These are phyloP conservation scores for Tragulus kanchil DNA, from an alignment of 2,113 vertebrate species.

Conservation along the genomic window DNA sequence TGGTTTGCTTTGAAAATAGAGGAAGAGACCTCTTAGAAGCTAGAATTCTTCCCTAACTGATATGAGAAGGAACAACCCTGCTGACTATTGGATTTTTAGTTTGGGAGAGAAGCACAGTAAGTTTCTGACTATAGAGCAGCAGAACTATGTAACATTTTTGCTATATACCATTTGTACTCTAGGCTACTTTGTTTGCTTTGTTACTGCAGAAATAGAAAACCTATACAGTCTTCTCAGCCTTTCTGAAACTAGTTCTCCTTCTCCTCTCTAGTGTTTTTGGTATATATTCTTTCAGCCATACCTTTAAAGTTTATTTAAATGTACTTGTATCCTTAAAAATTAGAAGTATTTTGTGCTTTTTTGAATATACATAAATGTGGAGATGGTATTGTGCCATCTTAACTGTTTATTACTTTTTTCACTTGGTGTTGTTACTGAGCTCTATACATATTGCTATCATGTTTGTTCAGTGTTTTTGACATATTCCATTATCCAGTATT, in stretches of 20 bases:
- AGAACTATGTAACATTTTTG: neutral
- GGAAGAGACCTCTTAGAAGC: neutral
- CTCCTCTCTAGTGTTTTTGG: neutral
- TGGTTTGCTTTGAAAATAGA: neutral
- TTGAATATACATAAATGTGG: neutral
- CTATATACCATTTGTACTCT: too few relatives aligned
- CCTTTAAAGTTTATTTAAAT: neutral
- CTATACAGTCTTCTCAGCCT: neutral
- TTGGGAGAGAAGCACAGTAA: neutral
- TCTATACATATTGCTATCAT: neutral
- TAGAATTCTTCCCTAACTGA: neutral
- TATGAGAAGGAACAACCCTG: neutral
- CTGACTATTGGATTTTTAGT: neutral
- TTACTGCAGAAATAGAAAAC: neutral
- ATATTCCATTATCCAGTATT: neutral
- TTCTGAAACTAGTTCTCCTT: neutral
- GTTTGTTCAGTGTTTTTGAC: neutral
- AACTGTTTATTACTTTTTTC: neutral
- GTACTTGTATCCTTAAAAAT: neutral
- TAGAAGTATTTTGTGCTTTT: neutral
- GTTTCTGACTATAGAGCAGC: neutral
- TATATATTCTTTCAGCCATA: neutral
- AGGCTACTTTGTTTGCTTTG: neutral
- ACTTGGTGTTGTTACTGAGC: neutral
- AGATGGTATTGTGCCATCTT: neutral